Percentiles rank a stretch among this genome's conserved stretches.
phyloP scores from a whole-genome alignment of 92 coral and sea anemone species.

The Zoanthus sociatus region DNA sequence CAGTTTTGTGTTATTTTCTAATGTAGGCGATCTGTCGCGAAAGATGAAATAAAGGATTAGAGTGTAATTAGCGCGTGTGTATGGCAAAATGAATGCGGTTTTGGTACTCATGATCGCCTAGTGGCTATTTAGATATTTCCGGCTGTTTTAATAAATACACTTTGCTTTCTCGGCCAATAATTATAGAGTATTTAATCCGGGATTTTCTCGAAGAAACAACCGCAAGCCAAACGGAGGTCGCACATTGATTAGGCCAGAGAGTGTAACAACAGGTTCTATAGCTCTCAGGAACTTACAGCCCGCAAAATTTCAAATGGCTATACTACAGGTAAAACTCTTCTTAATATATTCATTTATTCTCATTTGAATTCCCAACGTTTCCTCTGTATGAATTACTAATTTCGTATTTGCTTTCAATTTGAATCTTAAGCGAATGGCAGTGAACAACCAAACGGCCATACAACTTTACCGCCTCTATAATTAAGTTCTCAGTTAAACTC shows the following conservation, averaged over 20 bases:
- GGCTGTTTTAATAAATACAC: conserved; percentile 76
- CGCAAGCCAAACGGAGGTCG: conserved; percentile 78
- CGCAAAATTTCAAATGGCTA: conserved; percentile 72
- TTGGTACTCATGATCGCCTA: conserved; percentile 49
- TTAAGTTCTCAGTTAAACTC: conserved; percentile 22
- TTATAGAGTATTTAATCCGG: conserved; percentile 65
- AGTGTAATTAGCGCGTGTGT: conserved; percentile 30
- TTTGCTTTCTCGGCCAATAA: conserved; percentile 62
- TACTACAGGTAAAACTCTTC: conserved; percentile 69
- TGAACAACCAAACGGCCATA: conserved; percentile 32
- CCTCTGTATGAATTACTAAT: conserved; percentile 25
- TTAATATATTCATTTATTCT: conserved; percentile 30
- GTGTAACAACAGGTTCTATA: conserved; percentile 11
- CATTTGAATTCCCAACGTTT: conserved; percentile 32
- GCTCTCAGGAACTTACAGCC: conserved; percentile 20
- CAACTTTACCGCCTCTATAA: conserved; percentile 2
- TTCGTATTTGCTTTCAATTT: conserved; percentile 35
- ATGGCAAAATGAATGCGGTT: conserved; percentile 29
- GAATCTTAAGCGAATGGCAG: conserved; percentile 23
- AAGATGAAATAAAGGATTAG: conserved; percentile 10
- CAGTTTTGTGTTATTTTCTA: background rate
- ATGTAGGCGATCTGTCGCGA: conserved; percentile 13
- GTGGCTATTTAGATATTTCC: conserved; percentile 71
- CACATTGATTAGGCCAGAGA: conserved; percentile 34
- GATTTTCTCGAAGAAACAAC: conserved; percentile 62